These are phyloP conservation scores for Cryptoprocta ferox DNA, from an alignment of 2,797 vertebrate genomes.

Conservation along the genomic window DNA sequence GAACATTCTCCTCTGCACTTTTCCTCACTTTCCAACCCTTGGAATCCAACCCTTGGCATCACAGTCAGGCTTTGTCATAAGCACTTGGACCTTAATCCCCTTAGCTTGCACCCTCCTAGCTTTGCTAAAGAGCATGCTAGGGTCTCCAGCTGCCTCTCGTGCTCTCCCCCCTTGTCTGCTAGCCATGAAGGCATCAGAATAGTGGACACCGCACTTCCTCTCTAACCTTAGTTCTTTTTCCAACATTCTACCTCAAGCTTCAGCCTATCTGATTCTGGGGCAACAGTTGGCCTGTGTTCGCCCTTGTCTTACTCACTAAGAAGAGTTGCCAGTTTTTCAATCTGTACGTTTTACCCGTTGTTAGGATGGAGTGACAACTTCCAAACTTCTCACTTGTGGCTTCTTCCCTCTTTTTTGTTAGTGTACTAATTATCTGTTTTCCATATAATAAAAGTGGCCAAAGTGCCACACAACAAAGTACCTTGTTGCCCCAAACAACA, in stretches of 20 bases:
- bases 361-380: background rate
- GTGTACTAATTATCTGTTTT: background rate
- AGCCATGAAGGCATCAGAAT: background rate
- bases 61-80: background rate
- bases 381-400: background rate
- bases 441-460: background rate
- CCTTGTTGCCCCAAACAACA: background rate
- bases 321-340: background rate
- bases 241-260: background rate
- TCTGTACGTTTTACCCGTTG: background rate
- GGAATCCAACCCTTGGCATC: background rate
- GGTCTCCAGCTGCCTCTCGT: background rate
- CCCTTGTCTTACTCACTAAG: background rate
- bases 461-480: background rate
- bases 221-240: background rate
- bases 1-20: background rate
- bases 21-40: background rate
- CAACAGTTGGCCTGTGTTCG: background rate
- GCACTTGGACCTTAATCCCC: background rate
- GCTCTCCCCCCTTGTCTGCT: background rate
- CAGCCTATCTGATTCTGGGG: background rate
- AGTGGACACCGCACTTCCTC: background rate
- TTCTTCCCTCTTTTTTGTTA: background rate
- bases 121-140: background rate
- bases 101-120: background rate